Evolutionary conservation across 2,797 vertebrate genomes (phyloP), one percentile per base, ranked within the genome.

Genomic region (Pseudomugil gertrudae): DNA sequence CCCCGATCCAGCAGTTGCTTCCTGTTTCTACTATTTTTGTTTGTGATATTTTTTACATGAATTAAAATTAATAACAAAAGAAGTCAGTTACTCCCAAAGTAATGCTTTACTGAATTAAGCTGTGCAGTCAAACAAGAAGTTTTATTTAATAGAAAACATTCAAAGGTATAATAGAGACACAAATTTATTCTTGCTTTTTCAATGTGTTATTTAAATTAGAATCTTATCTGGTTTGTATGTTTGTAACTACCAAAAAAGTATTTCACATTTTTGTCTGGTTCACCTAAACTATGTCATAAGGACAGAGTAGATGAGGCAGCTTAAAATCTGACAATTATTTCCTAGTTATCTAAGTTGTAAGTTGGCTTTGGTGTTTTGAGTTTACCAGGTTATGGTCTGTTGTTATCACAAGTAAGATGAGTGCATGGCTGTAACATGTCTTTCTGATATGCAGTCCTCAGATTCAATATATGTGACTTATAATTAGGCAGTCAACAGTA

Each of bases 11-110:
- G 38, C 38, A 40, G 5, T 40, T 3, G 38, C 1, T 15, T 40
- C 38, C 17, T 6, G 19, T 5, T 38, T 1, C 38, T 17, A 15
- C 5, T 15, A 5, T 35, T 40, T 40, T 19, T 0, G 6, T 40
- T 40, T 13, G 17, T 40, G 15, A 13, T 3, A 29, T 32, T 57
- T 72, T 63, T 53, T 36, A 65, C 55, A 63, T 23, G n/a, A 48
- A 53, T 66, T 38, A 10, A 48, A 76, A 36, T 55, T 53, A 9
- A 66, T 3, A 3, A 30, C 29, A 30, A 6, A 60, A n/a, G 9
- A 63, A 75, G 32, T 59, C 32, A 17, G 10, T 52, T 24, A 19
- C 40, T 27, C 4, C 55, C 65, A 74, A 67, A 87, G 80, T 81
- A 35, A 79, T 38, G 66, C 72, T 65, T 76, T 23, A 29, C 52